Conservation (phyloP, 1,140 invertebrate species). For the Heliconius eleuchia region DNA sequence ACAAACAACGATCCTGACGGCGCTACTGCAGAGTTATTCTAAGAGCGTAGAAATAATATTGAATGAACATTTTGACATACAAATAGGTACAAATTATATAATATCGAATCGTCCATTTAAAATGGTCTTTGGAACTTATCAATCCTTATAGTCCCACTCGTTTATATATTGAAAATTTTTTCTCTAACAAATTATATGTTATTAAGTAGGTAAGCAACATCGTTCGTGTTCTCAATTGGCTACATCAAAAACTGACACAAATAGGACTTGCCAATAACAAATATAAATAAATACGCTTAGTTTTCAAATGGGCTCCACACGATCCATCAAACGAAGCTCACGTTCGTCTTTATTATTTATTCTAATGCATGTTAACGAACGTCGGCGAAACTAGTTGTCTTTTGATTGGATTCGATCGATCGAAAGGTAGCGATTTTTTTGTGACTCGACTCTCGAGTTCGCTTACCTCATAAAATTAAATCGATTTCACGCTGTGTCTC, state of each 20-base stretch:
- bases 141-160: not conserved
- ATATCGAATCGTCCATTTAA: not conserved
- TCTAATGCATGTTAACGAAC: slow-evolving; percentile 38
- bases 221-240: slow-evolving; percentile 17
- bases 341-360: slow-evolving; percentile 30
- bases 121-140: not conserved
- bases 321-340: slow-evolving; percentile 28
- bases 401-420: slow-evolving; percentile 29
- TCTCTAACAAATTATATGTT: slow-evolving; percentile 21
- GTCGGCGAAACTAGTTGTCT: slow-evolving; percentile 27
- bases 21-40: slow-evolving; percentile 24
- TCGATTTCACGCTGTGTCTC: no score
- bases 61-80: not conserved
- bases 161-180: slow-evolving; percentile 13
- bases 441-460: slow-evolving; percentile 32
- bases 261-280: slow-evolving; percentile 25
- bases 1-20: slow-evolving; percentile 7
- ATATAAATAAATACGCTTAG: slow-evolving; percentile 28
- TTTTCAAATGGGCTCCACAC: slow-evolving; percentile 25
- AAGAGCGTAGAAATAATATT: not conserved
- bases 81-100: no score
- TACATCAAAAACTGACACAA: slow-evolving; percentile 31
- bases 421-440: slow-evolving; percentile 33
- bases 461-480: slow-evolving; percentile 18
- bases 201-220: slow-evolving; percentile 9